Base-by-base conservation (phyloP, 1,140 invertebrate genomes). In the Platyura marginata region DNA sequence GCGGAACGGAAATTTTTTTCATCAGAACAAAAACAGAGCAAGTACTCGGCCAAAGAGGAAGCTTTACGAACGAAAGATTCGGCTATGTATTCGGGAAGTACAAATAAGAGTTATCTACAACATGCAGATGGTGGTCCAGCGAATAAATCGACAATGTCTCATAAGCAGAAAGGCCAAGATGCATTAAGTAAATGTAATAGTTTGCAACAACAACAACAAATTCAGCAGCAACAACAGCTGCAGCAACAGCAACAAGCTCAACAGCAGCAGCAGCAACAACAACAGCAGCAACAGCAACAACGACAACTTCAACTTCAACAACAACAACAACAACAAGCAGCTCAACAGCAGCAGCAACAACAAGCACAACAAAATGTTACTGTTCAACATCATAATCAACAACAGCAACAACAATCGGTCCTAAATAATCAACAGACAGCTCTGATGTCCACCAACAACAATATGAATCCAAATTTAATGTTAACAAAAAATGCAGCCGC, bases 261-360 rank as follows among this genome's bases (percentile, higher is more conserved):
- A 47, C 45, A 49, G 39, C 15, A 46, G 46, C 20, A 46, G 15
- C 33, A 48, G 32, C 33, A 42, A 19, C 38, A 43, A 44, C 36
- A 41, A n/a, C n/a, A n/a, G 9, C 47, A 48, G 21, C 42, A 41
- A 45, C 42, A 44, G 21, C 41, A 37, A 16, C n/a, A n/a, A n/a
- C n/a, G n/a, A n/a, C n/a, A n/a, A n/a, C n/a, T n/a, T n/a, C n/a
- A n/a, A n/a, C n/a, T n/a, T n/a, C 22, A 39, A 22, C 34, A 33
- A 39, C 13, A 34, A 21, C 13, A 43, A 25, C 21, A 25, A 5
- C 19, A 43, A 21, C 19, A 43, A 38, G 3, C 15, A 43, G 20
- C 8, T 25, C 4, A n/a, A 36, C 8, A 41, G 15, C 15, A 8
- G 10, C 5, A 41, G 19, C 15, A n/a, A n/a, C n/a, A n/a, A n/a